Percentiles rank a stretch among this genome's conserved stretches.
phyloP scores from a whole-genome alignment of 2,113 vertebrate species.

The Falco punctatus region DNA sequence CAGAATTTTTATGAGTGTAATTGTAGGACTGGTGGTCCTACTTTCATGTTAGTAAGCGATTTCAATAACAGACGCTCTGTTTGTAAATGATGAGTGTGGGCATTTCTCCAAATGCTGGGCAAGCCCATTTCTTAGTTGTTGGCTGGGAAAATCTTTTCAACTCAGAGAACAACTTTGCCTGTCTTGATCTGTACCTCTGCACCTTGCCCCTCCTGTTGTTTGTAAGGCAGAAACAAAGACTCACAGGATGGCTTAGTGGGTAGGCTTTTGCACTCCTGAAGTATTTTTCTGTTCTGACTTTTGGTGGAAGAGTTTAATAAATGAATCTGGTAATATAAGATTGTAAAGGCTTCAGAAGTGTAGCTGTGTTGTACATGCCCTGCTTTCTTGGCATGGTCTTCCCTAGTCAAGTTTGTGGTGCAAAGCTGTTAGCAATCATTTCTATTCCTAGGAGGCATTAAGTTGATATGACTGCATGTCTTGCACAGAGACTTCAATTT shows the following conservation, averaged over 20 bases:
- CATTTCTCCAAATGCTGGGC: background rate
- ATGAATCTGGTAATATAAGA: background rate
- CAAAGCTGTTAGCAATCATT: background rate
- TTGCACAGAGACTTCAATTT: slow-evolving; percentile 45
- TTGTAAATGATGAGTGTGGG: background rate
- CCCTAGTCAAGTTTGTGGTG: background rate
- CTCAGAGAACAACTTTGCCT: background rate
- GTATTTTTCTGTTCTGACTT: background rate
- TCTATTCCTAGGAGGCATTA: background rate
- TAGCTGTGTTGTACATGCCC: background rate
- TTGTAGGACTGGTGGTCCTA: background rate
- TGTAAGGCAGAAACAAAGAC: background rate
- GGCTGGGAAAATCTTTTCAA: background rate
- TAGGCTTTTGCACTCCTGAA: background rate
- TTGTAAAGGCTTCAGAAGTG: background rate
- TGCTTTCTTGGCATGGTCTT: background rate
- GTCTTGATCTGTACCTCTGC: background rate
- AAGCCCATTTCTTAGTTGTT: background rate
- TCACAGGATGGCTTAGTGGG: background rate
- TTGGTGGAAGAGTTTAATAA: background rate
- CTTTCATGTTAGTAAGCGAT: background rate
- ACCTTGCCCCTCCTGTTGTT: rapidly evolving
- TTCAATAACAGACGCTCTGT: rapidly evolving
- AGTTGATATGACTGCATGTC: background rate
- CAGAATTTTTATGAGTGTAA: background rate